Conservation (phyloP, 92 coral and sea anemone species). For the Epizoanthus stellaris region DNA sequence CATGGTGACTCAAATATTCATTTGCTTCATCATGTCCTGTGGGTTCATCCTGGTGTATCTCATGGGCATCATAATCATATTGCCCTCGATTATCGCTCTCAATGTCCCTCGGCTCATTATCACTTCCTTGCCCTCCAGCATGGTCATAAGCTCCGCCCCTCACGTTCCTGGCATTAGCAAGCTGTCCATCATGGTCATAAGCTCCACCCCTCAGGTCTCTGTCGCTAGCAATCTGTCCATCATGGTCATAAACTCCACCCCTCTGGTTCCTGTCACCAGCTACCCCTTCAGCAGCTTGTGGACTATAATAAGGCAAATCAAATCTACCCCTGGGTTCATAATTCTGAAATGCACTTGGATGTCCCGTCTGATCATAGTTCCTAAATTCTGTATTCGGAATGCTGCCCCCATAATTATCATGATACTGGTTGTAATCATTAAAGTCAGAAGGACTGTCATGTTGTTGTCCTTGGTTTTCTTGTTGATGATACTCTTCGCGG, state of each 20-base stretch:
- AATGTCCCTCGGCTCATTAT: no score
- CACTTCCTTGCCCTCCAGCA: no score
- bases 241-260: neutral
- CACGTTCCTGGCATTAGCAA: no score
- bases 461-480: constrained; percentile 11
- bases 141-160: no score
- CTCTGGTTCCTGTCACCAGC: neutral
- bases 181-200: no score
- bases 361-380: constrained; percentile 10
- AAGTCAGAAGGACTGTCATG: neutral
- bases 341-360: constrained; percentile 41
- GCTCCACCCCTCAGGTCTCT: no score
- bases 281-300: neutral
- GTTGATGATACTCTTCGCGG: constrained; percentile 15
- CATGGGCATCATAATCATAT: constrained; percentile 27
- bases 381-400: constrained; percentile 45
- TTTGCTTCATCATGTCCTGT: neutral
- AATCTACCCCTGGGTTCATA: neutral
- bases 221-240: neutral
- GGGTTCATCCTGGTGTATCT: constrained; percentile 16
- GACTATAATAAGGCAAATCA: neutral
- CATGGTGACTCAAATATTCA: neutral
- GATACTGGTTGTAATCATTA: constrained; percentile 19
- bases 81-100: neutral
- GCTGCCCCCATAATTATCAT: constrained; percentile 38